Base-by-base conservation (phyloP, 2,888 invertebrate species). In the Eustalomyia histrio region DNA sequence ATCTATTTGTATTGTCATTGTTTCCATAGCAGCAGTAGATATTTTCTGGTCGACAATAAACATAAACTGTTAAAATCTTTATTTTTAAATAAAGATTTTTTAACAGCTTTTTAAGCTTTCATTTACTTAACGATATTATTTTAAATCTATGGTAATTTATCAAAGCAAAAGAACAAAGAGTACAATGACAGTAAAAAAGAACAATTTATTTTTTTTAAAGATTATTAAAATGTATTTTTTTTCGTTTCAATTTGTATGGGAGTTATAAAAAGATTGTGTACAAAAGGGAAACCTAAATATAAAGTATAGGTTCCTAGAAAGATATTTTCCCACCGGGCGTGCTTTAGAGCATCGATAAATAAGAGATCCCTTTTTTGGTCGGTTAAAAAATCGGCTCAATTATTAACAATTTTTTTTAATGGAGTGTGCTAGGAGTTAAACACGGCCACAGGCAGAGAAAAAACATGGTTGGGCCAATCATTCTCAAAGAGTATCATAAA, bases 141-240 rank as follows among this genome's bases (percentile, higher is more conserved):
- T 72, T 16, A 76, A 76, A 76, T 67, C 63, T 71, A 61, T 63
- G 75, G 69, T 52, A 69, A 79, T 80, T 75, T 80, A 80, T 63
- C 67, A 75, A 67, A 61, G 43, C 12, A 47, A 14, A 47, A 29
- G n/a, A 47, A 47, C 43, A 47, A 47, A 47, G 14, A 47, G 14
- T 3, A 12, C 14, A 47, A 47, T 18, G 18, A 4, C 55, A 17
- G n/a, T 57, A 0, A 21, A 55, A 43, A 57, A 21, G 14, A 55
- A 67, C 55, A 47, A 67, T 57, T 43, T 67, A 17, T 67, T 24
- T 67, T 18, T 24, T 43, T 43, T n/a, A n/a, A 47, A 47, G 43
- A 16, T 55, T n/a, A 18, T 55, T 58, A 33, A 29, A n/a, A 33
- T 18, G 29, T 14, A 5, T n/a, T 33, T 2, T 16, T 14, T 47